Evolutionary conservation across 2,113 vertebrate species (phyloP).

Genomic region (human (Homo sapiens)): DNA sequence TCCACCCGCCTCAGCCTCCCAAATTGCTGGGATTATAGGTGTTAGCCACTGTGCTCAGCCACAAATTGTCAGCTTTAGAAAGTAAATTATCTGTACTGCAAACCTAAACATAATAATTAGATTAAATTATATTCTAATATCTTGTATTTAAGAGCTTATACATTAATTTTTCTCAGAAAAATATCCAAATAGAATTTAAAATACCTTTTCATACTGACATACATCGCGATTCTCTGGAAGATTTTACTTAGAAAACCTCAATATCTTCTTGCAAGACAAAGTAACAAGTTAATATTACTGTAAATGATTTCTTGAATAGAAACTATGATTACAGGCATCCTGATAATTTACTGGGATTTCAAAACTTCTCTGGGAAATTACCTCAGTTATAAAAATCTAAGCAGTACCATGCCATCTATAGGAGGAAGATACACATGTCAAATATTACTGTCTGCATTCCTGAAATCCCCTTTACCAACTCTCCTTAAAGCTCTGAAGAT

Average conservation of each 20-base stretch:
- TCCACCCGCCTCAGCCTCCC: no score
- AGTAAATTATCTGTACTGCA: background rate
- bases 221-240: conserved; percentile 18
- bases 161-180: conserved; percentile 4
- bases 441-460: background rate
- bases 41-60: no score
- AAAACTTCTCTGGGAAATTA: background rate
- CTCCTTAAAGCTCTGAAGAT: background rate
- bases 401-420: background rate
- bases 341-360: background rate
- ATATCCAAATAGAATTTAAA: background rate
- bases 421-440: background rate
- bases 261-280: conserved; percentile 14
- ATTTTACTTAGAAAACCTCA: background rate
- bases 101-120: background rate
- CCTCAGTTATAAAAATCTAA: background rate
- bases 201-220: background rate
- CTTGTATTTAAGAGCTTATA: background rate
- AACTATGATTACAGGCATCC: background rate
- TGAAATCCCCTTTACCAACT: background rate
- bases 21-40: no score
- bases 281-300: background rate
- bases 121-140: background rate
- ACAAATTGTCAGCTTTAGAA: background rate
- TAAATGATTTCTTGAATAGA: background rate